A percentile compares a stretch with the other conserved stretches of the same genome.
phyloP scores from a whole-genome alignment of 2,888 invertebrate genomes.

The Amphipoea lucens region DNA sequence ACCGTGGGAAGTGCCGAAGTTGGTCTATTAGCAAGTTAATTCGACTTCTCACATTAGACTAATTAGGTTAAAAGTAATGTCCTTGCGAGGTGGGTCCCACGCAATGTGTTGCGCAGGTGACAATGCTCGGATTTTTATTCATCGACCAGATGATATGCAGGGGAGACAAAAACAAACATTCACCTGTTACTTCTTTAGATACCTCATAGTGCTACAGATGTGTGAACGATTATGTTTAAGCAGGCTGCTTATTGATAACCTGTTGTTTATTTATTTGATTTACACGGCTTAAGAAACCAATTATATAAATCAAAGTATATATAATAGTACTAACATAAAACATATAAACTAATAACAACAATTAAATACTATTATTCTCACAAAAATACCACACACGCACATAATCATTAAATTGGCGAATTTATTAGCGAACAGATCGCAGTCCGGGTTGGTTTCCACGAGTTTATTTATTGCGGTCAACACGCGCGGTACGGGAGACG shows the following conservation, averaged over 20 bases:
- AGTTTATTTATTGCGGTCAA: too few relatives aligned
- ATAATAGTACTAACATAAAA: too few relatives aligned
- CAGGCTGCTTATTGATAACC: conserved; percentile 53
- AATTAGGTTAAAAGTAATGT: conserved; percentile 66
- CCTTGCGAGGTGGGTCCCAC: conserved; percentile 65
- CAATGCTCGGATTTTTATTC: conserved; percentile 73
- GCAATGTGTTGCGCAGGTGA: conserved; percentile 78
- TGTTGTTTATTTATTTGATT: conserved; percentile 17
- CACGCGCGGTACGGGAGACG: too few relatives aligned
- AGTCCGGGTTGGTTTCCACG: too few relatives aligned
- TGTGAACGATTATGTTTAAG: conserved; percentile 47
- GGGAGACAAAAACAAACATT: conserved; percentile 73
- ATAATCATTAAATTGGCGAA: too few relatives aligned
- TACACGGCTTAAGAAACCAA: too few relatives aligned
- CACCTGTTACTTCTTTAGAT: conserved; percentile 82
- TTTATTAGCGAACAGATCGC: too few relatives aligned
- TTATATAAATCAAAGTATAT: too few relatives aligned
- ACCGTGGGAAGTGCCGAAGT: conserved; percentile 73
- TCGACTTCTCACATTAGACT: conserved; percentile 67
- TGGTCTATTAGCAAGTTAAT: conserved; percentile 65
- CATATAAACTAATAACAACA: too few relatives aligned
- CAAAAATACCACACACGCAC: too few relatives aligned
- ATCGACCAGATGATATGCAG: conserved; percentile 82
- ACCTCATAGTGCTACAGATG: conserved; percentile 76
- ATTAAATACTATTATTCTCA: too few relatives aligned